These are phyloP conservation scores for Mormyrops attenuatus DNA, from an alignment of 2,797 vertebrate genomes.

Conservation along the genomic window DNA sequence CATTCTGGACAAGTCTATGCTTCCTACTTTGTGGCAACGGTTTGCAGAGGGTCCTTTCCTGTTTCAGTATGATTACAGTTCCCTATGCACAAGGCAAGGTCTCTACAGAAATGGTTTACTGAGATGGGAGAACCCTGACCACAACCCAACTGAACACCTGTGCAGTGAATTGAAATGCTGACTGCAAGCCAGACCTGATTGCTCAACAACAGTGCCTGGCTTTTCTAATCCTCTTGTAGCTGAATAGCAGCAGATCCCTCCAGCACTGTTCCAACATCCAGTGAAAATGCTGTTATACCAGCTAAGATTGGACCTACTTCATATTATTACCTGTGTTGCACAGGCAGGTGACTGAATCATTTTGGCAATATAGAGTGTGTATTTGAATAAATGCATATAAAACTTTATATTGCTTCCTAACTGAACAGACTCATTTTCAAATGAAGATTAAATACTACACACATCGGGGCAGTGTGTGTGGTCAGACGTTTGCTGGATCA, in stretches of 20 bases:
- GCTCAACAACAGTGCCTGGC: background rate
- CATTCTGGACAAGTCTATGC: background rate
- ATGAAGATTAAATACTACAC: background rate
- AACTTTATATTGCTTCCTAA: background rate
- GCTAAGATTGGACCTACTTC: background rate
- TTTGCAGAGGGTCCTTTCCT: background rate
- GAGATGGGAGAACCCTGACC: background rate
- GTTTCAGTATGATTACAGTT: background rate
- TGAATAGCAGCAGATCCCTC: background rate
- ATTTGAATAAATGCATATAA: background rate
- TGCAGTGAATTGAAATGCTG: background rate
- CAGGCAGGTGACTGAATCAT: background rate
- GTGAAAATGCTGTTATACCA: background rate
- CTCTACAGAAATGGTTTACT: background rate
- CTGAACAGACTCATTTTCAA: background rate
- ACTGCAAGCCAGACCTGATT: conserved; percentile 1
- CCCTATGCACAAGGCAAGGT: background rate
- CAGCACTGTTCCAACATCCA: background rate
- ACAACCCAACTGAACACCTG: background rate
- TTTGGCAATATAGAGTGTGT: background rate
- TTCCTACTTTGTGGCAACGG: background rate
- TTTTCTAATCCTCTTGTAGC: background rate
- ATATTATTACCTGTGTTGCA: background rate
- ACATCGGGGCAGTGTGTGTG: background rate
- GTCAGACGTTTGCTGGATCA: background rate